Percentiles rank a stretch among this genome's conserved stretches.
phyloP scores from a whole-genome alignment of 2,113 vertebrate species.

The Polypterus senegalus region DNA sequence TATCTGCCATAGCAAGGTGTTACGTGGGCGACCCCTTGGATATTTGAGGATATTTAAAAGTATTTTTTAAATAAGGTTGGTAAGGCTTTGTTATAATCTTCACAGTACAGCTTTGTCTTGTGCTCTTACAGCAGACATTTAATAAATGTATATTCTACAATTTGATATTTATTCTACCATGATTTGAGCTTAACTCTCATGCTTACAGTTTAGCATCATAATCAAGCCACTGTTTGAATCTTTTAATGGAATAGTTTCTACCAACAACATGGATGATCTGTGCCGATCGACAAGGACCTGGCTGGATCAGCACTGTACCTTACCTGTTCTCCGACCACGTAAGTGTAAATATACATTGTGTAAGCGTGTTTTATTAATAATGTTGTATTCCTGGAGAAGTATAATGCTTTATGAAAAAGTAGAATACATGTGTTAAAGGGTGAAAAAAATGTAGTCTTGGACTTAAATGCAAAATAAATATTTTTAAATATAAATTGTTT shows the following conservation, averaged over 20 bases:
- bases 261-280: constrained; percentile 67
- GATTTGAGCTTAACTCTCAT: constrained; percentile 46
- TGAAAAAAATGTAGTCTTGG: no score
- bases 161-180: neutral
- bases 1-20: no score
- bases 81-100: neutral
- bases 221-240: constrained; percentile 92
- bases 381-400: no score
- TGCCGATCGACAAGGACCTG: constrained; percentile 70
- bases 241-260: constrained; percentile 79
- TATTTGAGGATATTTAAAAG: neutral
- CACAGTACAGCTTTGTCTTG: neutral
- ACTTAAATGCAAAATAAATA: no score
- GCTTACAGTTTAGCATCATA: constrained; percentile 79
- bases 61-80: neutral
- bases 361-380: no score
- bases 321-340: constrained; percentile 83
- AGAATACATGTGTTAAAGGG: no score
- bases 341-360: constrained; percentile 37
- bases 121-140: neutral
- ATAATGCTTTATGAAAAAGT: no score
- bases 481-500: no score
- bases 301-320: constrained; percentile 79
- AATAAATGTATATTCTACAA: neutral
- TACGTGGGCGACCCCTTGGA: no score